Conservation (phyloP, 2,797 vertebrate genomes). For the Falco rusticolus region DNA sequence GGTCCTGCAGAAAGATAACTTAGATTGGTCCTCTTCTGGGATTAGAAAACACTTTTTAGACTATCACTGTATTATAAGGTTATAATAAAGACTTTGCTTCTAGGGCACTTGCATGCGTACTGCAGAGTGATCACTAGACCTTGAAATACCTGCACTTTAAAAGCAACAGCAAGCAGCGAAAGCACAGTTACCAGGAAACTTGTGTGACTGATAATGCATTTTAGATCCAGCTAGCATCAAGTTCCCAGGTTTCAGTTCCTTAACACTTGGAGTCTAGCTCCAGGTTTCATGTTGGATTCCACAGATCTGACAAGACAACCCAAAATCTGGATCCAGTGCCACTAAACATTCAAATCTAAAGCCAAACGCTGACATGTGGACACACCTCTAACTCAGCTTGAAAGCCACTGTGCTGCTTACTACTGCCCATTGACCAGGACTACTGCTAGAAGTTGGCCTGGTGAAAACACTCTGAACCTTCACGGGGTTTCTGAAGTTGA, state of each 20-base stretch:
- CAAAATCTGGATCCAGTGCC: background rate
- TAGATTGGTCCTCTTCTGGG: background rate
- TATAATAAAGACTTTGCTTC: background rate
- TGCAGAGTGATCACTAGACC: background rate
- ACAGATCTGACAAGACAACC: background rate
- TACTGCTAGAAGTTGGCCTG: background rate
- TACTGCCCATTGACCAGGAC: background rate
- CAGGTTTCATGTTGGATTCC: background rate
- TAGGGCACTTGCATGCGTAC: background rate
- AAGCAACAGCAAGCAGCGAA: background rate
- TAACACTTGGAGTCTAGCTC: background rate
- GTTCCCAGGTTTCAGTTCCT: background rate
- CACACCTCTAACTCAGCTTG: background rate
- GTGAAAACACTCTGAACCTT: background rate
- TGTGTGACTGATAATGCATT: background rate
- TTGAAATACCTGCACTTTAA: background rate
- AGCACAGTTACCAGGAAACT: background rate
- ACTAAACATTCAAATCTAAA: background rate
- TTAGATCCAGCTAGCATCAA: background rate
- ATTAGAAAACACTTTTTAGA: background rate
- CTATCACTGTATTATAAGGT: background rate
- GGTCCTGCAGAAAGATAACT: background rate
- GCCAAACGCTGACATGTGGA: background rate
- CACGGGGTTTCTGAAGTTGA: background rate
- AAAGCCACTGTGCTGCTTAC: background rate